Conservation (phyloP, 2,113 vertebrate species). For the Actenoides lindsayi region DNA sequence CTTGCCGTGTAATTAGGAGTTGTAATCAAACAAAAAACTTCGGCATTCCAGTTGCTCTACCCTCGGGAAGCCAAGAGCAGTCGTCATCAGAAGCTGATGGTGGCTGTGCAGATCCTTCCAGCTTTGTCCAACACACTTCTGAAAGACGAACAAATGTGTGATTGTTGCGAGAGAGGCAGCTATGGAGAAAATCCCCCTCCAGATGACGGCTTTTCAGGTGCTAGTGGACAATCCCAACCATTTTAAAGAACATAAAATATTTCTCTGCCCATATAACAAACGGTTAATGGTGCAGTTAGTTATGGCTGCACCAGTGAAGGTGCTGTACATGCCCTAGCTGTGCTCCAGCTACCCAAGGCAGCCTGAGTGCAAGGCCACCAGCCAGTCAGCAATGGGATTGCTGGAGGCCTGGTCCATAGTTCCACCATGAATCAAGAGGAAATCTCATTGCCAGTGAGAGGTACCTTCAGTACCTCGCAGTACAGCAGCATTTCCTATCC, state of each 20-base stretch:
- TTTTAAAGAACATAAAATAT: not conserved
- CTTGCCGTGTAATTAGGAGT: not conserved
- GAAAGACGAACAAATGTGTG: not conserved
- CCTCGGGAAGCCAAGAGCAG: not conserved
- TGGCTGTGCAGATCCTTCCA: not conserved
- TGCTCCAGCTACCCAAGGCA: not conserved
- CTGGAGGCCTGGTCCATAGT: not conserved
- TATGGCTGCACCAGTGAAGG: not conserved
- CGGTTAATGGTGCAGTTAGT: not conserved
- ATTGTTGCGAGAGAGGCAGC: no score
- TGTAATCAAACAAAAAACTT: not conserved
- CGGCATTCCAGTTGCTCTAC: not conserved
- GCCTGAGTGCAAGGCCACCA: not conserved
- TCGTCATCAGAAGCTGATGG: not conserved
- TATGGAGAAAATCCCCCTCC: no score
- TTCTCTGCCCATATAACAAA: not conserved
- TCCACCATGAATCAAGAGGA: not conserved
- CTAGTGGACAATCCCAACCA: accelerated
- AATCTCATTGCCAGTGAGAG: not conserved
- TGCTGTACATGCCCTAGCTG: not conserved
- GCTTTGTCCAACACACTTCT: not conserved
- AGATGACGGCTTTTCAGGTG: not conserved
- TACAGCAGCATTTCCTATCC: not conserved
- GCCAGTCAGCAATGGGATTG: not conserved
- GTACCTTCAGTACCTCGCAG: not conserved